These are phyloP conservation scores for Pangasius sanitwongsei DNA, from an alignment of 2,797 vertebrate genomes.

Conservation along the genomic window DNA sequence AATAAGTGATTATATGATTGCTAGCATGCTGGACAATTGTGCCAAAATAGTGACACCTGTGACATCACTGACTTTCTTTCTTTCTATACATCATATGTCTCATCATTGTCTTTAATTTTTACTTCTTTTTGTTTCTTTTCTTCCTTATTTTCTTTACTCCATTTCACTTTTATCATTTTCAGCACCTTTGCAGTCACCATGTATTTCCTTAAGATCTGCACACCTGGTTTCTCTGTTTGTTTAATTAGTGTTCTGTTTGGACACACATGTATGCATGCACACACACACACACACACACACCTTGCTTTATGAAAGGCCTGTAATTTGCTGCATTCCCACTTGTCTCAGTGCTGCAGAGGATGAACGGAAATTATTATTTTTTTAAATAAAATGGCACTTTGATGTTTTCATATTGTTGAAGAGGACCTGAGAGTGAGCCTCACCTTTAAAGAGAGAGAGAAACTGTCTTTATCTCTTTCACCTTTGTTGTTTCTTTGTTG, in stretches of 20 bases:
- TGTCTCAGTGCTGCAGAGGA: neutral
- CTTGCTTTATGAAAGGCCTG: neutral
- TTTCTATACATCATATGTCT: neutral
- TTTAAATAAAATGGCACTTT: neutral
- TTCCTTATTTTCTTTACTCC: too few species aligned
- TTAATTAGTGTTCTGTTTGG: neutral
- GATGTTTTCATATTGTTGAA: neutral
- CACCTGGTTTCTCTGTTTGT: neutral
- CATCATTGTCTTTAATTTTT: too few species aligned
- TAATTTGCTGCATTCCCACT: neutral
- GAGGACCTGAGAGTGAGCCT: neutral
- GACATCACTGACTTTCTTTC: neutral
- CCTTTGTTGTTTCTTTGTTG: neutral
- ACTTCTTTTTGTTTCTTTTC: too few species aligned
- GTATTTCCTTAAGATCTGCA: neutral
- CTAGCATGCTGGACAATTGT: neutral
- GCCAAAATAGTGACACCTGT: too few species aligned
- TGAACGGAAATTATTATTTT: neutral
- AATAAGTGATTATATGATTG: neutral
- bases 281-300: neutral
- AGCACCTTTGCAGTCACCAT: neutral
- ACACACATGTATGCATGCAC: neutral
- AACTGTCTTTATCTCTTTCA: neutral
- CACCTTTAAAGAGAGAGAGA: neutral
- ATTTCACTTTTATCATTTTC: neutral